Conservation (phyloP, 2,888 invertebrate genomes). For the Sarcophaga variegata region DNA sequence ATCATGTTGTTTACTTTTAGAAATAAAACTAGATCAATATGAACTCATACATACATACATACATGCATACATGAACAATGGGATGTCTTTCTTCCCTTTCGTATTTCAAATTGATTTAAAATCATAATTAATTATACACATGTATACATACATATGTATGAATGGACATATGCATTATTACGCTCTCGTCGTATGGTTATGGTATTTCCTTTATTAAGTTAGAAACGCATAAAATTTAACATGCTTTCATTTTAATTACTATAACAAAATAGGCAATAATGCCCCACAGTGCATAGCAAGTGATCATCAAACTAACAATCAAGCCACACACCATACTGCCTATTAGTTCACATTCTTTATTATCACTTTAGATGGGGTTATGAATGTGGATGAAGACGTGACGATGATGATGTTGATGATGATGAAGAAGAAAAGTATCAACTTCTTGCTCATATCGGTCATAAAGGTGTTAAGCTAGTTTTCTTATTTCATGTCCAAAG, state of each 20-base stretch:
- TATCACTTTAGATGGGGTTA: constrained; percentile 23
- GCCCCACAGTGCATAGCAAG: constrained; percentile 25
- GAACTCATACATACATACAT: no score
- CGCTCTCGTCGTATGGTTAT: background rate
- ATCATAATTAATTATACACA: no score
- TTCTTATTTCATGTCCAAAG: background rate
- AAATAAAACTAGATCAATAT: no score
- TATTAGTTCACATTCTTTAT: constrained; percentile 41
- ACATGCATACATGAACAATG: no score
- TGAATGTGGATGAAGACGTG: background rate
- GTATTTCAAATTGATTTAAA: no score
- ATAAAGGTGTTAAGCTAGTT: constrained; percentile 39
- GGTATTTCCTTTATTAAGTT: background rate
- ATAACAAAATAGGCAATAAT: background rate
- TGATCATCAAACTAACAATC: background rate
- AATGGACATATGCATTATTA: no score
- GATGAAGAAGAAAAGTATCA: constrained; percentile 12
- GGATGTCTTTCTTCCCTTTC: no score
- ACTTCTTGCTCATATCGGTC: background rate
- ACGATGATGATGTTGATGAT: background rate
- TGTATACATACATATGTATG: no score
- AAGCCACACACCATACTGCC: background rate
- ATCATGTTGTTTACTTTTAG: no score
- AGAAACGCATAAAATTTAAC: background rate
- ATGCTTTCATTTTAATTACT: background rate